Conservation (phyloP, 2,113 vertebrate species). For the Chionodraco myersi region DNA sequence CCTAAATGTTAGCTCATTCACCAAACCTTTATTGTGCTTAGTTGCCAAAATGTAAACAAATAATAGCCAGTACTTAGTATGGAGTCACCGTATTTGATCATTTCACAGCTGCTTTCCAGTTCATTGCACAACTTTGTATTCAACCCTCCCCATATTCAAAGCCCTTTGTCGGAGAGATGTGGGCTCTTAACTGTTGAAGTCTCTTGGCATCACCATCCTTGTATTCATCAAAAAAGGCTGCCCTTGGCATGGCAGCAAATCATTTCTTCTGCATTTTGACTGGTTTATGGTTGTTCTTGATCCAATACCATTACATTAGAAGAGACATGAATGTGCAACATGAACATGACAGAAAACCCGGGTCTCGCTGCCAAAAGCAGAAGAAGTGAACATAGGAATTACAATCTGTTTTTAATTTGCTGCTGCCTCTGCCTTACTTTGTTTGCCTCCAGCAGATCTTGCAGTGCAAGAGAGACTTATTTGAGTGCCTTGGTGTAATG, state of each 20-base stretch:
- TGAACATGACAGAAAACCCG: not conserved
- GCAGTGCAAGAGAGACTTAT: not conserved
- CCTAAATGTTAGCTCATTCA: too few species aligned
- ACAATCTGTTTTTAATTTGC: not conserved
- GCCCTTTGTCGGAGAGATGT: not conserved
- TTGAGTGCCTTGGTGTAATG: slow-evolving; percentile 23
- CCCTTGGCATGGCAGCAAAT: not conserved
- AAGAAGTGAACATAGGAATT: not conserved
- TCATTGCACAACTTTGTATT: not conserved
- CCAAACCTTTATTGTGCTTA: too few species aligned
- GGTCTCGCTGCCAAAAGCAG: not conserved
- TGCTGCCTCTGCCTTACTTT: not conserved
- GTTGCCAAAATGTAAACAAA: too few species aligned
- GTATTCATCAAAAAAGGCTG: not conserved
- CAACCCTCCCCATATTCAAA: not conserved
- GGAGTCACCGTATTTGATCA: not conserved
- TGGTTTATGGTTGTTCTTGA: not conserved
- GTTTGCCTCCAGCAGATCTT: not conserved
- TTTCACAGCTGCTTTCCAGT: not conserved
- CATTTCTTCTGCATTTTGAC: not conserved
- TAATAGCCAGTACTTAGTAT: not conserved
- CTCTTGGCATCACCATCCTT: not conserved
- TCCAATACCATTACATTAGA: not conserved
- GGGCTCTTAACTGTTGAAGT: not conserved
- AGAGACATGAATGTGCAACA: not conserved